phyloP scores from a whole-genome alignment of 2,797 vertebrate genomes.

The Tapera naevia region DNA sequence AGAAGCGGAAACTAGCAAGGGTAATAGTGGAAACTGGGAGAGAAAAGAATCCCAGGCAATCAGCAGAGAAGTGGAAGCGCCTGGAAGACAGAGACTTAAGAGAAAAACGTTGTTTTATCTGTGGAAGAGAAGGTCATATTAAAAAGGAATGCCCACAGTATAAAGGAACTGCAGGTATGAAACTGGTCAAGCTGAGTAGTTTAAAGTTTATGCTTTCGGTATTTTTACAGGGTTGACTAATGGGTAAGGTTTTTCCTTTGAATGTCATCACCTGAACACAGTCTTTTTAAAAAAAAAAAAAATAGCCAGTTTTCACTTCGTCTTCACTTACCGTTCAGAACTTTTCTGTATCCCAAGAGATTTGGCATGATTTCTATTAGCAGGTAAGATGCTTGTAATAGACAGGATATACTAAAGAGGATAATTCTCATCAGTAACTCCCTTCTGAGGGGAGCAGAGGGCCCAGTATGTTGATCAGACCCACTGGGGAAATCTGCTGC shows the following conservation, averaged over 20 bases:
- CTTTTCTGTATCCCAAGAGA: neutral
- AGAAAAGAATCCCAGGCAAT: slow-evolving; percentile 76
- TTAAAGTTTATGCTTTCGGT: neutral
- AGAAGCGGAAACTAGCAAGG: slow-evolving; percentile 62
- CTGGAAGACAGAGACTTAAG: slow-evolving; percentile 79
- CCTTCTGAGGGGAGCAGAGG: no score
- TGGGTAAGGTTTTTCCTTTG: neutral
- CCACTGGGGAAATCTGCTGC: no score
- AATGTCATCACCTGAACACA: neutral
- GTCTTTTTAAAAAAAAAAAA: neutral
- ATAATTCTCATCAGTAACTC: no score
- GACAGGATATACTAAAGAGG: neutral
- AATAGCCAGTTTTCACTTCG: neutral
- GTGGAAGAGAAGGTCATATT: slow-evolving; percentile 89
- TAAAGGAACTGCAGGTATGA: slow-evolving; percentile 84
- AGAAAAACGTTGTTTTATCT: slow-evolving; percentile 90
- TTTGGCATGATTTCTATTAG: neutral
- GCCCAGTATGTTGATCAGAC: no score
- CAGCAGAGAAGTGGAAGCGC: slow-evolving; percentile 83
- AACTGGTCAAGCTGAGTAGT: neutral
- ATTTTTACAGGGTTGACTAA: neutral
- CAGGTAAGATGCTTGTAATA: neutral
- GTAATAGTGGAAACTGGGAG: slow-evolving; percentile 65
- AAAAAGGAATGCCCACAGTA: slow-evolving; percentile 92
- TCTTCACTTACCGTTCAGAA: neutral